A percentile compares a stretch with the other conserved stretches of the same genome.
Evolutionary conservation across 2,797 vertebrate species (phyloP).

Genomic region (Lutjanus campechanus): DNA sequence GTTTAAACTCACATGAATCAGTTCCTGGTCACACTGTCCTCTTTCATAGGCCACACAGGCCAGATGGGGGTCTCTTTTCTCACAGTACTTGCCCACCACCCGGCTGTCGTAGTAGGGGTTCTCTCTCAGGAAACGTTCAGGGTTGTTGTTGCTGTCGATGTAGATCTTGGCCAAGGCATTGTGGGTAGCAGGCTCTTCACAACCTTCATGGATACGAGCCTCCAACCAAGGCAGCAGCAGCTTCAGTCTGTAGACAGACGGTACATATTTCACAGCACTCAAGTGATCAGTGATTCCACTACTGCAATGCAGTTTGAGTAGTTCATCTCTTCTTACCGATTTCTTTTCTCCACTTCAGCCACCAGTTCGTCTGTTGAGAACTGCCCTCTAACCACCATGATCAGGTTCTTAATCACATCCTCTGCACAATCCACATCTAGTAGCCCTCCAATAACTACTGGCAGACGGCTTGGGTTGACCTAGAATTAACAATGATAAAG

Average conservation of each 20-base stretch:
- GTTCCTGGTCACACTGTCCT: constrained; percentile 94
- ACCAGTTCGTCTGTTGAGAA: constrained; percentile 98
- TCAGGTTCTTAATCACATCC: constrained; percentile 97
- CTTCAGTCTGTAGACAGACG: constrained; percentile 88
- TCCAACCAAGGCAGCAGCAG: constrained; percentile 95
- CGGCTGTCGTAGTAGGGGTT: constrained; percentile 94
- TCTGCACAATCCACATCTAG: constrained; percentile 97
- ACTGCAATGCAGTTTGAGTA: not conserved
- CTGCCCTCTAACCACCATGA: constrained; percentile 96
- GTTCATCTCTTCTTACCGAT: constrained; percentile 83
- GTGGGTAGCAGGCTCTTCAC: constrained; percentile 94
- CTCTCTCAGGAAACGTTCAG: constrained; percentile 93
- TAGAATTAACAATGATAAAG: constrained; percentile 61
- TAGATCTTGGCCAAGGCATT: constrained; percentile 97
- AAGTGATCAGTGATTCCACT: not conserved
- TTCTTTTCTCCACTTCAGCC: constrained; percentile 96
- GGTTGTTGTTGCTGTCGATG: constrained; percentile 96
- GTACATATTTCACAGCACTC: not conserved
- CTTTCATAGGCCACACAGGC: constrained; percentile 95
- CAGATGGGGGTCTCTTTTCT: constrained; percentile 96
- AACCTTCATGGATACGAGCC: constrained; percentile 94
- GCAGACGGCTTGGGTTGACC: constrained; percentile 95
- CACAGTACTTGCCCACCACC: constrained; percentile 95
- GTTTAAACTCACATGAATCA: constrained; percentile 89
- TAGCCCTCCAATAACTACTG: constrained; percentile 95